Evolutionary conservation across 30 jellyfish, hydroid and myxozoan species (phyloP).

Genomic region (Mastigias papua): DNA sequence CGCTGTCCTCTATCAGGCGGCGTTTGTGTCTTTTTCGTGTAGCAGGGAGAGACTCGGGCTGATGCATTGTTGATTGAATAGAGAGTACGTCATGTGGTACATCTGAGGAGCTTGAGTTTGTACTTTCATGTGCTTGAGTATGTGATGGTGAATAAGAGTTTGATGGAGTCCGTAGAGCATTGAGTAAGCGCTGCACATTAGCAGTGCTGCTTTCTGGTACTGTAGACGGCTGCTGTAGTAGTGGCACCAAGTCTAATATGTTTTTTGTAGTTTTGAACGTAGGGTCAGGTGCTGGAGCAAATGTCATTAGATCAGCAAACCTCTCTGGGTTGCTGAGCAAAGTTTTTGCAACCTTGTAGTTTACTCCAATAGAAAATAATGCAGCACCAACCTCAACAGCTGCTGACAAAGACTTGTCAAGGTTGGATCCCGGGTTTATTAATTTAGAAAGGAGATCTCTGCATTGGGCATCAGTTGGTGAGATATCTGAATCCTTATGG

Average conservation of each 20-base stretch:
- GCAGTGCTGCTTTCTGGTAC: no score
- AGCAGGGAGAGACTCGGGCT: no score
- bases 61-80: no score
- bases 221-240: no score
- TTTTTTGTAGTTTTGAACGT: slow-evolving; percentile 8
- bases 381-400: slow-evolving; percentile 24
- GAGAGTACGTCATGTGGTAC: background rate
- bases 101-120: slow-evolving; percentile 1
- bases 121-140: background rate
- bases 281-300: slow-evolving; percentile 33
- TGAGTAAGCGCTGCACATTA: no score
- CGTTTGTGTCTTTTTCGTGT: no score
- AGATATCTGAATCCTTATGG: background rate
- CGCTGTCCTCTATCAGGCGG: no score
- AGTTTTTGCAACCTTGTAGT: slow-evolving; percentile 14
- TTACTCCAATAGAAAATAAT: background rate
- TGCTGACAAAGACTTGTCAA: background rate
- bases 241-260: slow-evolving; percentile 3
- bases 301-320: background rate
- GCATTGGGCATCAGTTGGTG: background rate
- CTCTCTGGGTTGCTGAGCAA: background rate
- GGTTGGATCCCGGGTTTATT: background rate
- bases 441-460: background rate
- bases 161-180: background rate
- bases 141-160: background rate